Evolutionary conservation across 2,113 vertebrate genomes (phyloP), one percentile per base, ranked within the genome.

Genomic region (Salvelinus sp.): DNA sequence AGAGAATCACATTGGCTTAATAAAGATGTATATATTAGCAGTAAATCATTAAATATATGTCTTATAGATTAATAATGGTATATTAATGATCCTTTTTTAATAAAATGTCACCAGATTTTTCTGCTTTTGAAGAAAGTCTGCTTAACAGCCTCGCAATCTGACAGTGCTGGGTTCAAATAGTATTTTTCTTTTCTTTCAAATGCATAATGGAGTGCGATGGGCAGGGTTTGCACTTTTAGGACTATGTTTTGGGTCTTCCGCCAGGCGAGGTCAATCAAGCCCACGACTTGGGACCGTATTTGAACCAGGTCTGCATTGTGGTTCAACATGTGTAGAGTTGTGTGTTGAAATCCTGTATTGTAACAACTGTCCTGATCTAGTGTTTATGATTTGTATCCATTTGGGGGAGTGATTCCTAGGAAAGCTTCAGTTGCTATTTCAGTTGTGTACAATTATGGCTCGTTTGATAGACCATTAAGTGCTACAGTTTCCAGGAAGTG

Each of bases 361-460:
- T 20, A 38, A 38, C 6, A 20, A n/a, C n/a, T 62, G 20, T 62
- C n/a, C 20, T 22, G n/a, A 38, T 16, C 6, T 16, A 5, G 9
- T 33, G n/a, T 14, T 68, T 25, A 6, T 30, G 12, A 14, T n/a
- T 66, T 57, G 44, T 27, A 2, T 71, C 69, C 48, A 7, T 16
- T n/a, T n/a, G 58, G 20, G 63, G 18, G 28, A 30, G 14, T 28
- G 25, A 10, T 14, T 28, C 14, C 7, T 16, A 57, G 16, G 48
- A 27, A 50, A 23, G 68, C 28, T 69, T 60, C 50, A 30, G 50
- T 69, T 78, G 58, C 65, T 86, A 76, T 86, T 88, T 74, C 63
- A 66, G 79, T 83, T 54, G 0, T 0, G 44, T 38, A 75, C 75
- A 79, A 83, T 82, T 86, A 67, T 80, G 82, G 86, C 77, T n/a